These are phyloP conservation scores for Melipona beecheii DNA, from an alignment of 2,888 invertebrate species.

Conservation along the genomic window DNA sequence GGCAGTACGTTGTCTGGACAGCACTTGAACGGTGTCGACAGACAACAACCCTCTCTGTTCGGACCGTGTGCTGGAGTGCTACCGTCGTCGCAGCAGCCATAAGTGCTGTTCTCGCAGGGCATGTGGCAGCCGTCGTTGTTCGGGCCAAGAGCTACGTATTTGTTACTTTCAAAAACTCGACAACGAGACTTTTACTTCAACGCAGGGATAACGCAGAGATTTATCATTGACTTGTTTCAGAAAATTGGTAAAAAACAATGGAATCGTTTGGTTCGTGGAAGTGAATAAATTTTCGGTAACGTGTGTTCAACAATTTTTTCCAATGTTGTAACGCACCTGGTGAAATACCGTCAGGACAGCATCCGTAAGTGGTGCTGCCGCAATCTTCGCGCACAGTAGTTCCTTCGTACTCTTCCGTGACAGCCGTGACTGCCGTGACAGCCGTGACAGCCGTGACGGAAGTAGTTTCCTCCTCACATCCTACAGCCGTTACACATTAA, in stretches of 20 bases:
- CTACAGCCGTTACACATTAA: slow-evolving; percentile 46
- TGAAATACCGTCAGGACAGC: slow-evolving; percentile 90
- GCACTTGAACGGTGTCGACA: slow-evolving; percentile 91
- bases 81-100: slow-evolving; percentile 95
- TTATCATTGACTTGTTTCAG: neutral
- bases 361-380: slow-evolving; percentile 87
- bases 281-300: neutral
- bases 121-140: slow-evolving; percentile 90
- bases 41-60: slow-evolving; percentile 92
- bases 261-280: neutral
- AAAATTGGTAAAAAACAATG: neutral
- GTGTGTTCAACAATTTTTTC: neutral
- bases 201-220: neutral
- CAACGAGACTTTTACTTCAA: neutral
- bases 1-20: slow-evolving; percentile 94
- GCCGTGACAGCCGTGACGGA: slow-evolving; percentile 62
- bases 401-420: slow-evolving; percentile 73
- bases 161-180: neutral
- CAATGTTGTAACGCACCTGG: slow-evolving; percentile 85
- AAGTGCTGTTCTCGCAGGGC: slow-evolving; percentile 88
- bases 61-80: slow-evolving; percentile 94
- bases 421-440: slow-evolving; percentile 52
- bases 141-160: slow-evolving; percentile 87
- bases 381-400: slow-evolving; percentile 83
- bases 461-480: slow-evolving; percentile 75